Evolutionary conservation across 2,113 vertebrate genomes (phyloP), one percentile per base, ranked within the genome.

Genomic region (Cavia porcellus): DNA sequence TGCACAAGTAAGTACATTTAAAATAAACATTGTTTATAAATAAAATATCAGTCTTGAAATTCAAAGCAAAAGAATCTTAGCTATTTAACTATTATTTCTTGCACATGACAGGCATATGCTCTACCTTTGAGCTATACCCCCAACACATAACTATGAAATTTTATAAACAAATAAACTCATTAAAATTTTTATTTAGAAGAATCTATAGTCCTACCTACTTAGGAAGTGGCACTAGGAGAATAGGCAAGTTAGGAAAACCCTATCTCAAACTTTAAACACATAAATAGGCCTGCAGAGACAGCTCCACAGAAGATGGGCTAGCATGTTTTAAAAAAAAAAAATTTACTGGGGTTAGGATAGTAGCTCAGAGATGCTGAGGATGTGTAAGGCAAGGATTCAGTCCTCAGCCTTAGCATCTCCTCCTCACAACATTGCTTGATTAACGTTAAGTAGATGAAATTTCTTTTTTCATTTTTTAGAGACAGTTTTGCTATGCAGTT

Each of bases 111-210:
- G 38, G 72, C 22, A 25, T 19, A 74, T 74, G 72, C 4, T 74
- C 38, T 74, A 74, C 38, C 72, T 42, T 17, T 70, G 35, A 70
- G 68, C 68, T 74, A 74, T 10, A 45, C 3, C 19, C 66, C 19
- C 38, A 45, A 74, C 14, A 15, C 25, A 32, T 93, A 92, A 80
- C 61, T 13, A 62, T 55, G 30, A 84, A 79, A 84, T 79, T 89
- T 92, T 89, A 81, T 72, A 62, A 82, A 85, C 15, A 92, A 92
- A 92, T 32, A 59, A 70, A 77, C 15, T 64, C 55, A 95, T 28
- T 87, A 96, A 89, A 92, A 19, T 61, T 59, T 93, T 90, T 92
- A 50, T 79, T 79, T 79, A n/a, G 52, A 57, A 11, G 32, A 2
- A 12, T 22, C 72, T 74, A 45, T 74, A 74, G 45, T 74, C 8